These are phyloP conservation scores for Apeira syringaria DNA, from an alignment of 2,888 invertebrate genomes.

Conservation along the genomic window DNA sequence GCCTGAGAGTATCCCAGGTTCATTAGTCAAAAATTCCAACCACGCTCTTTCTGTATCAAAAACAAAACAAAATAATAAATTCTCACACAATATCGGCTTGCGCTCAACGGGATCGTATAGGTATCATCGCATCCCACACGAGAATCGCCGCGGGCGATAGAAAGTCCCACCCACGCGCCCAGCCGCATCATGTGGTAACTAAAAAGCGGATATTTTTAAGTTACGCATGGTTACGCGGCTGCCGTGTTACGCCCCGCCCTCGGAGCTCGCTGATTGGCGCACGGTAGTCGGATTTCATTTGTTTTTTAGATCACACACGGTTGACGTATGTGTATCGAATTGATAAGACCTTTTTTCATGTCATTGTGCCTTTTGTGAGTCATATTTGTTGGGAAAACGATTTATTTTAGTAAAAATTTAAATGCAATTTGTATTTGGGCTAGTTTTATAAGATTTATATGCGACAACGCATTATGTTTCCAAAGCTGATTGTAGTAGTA, in stretches of 20 bases:
- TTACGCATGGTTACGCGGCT: conserved; percentile 40
- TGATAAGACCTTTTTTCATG: conserved; percentile 33
- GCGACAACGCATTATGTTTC: no score
- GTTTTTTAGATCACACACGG: conserved; percentile 38
- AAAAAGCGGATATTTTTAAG: conserved; percentile 41
- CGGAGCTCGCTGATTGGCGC: conserved; percentile 63
- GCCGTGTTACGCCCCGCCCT: conserved; percentile 76
- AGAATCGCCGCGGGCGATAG: conserved; percentile 69
- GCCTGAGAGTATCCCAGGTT: not conserved
- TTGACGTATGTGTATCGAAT: conserved; percentile 37
- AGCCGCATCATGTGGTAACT: conserved; percentile 45
- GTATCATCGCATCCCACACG: conserved; percentile 62
- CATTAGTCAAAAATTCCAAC: conserved; percentile 12
- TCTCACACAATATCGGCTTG: conserved; percentile 28
- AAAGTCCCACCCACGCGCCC: conserved; percentile 78
- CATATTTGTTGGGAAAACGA: not conserved
- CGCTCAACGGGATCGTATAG: conserved; percentile 34
- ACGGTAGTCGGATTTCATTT: conserved; percentile 63
- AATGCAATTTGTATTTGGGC: no score
- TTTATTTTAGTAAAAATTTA: no score
- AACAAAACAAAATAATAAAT: conserved; percentile 24
- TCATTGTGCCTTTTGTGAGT: conserved; percentile 13
- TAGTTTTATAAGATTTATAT: no score
- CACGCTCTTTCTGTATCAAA: conserved; percentile 6
- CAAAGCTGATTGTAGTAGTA: no score